Evolutionary conservation across 2,888 invertebrate species (phyloP), one percentile per base, ranked within the genome.

Genomic region (Calliopum simillimum): DNA sequence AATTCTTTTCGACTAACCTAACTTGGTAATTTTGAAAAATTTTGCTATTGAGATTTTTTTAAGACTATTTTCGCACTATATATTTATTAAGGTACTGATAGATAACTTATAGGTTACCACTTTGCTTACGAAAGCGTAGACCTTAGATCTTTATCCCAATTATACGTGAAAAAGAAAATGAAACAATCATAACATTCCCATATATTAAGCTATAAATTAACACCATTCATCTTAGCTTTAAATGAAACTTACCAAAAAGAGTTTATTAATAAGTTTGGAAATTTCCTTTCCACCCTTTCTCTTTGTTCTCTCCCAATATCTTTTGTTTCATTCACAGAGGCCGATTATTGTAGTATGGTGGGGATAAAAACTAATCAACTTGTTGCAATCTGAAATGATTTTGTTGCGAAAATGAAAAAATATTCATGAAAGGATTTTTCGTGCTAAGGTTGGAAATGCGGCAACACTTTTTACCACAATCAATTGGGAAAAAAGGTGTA

Each of bases 311-410:
- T 86, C 85, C 89, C 77, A 77, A 79, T 80, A 72, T 80, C 79
- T 85, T 51, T 49, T 61, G 13, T 58, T 85, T 80, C 80, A 77
- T 83, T 85, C 93, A 92, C 93, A 93, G 93, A 93, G 93, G 93
- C 93, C 93, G 92, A 91, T 92, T 81, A 84, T 85, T 82, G 83
- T 85, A 92, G 84, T 81, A 92, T 91, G 90, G 90, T 85, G 85
- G 86, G 86, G 85, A 86, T 86, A 85, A 80, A 78, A 77, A 46
- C 13, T 61, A 74, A 59, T 74, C 68, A 71, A 61, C 67, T 69
- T 61, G 59, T 63, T 65, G 55, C 59, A 71, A 69, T 63, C 66
- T 70, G 69, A 75, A 68, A 74, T 74, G 73, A 76, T 74, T 76
- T 73, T 69, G 75, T 75, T 76, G 73, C 72, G 69, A 53, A 72